Conservation (phyloP, 1,140 invertebrate species). For the Procambarus virginalis region DNA sequence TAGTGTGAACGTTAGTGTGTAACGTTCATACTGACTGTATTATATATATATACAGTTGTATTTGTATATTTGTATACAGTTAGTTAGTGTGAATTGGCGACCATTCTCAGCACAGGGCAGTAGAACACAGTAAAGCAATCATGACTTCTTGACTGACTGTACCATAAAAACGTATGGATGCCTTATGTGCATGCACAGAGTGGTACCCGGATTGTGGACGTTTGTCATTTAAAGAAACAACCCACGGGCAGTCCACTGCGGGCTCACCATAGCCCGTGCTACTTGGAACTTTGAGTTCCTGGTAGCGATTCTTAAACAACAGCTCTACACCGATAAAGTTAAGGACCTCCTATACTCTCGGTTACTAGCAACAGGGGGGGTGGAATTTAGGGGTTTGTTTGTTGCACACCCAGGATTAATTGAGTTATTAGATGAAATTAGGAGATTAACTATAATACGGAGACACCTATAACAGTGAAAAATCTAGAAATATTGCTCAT, state of each 20-base stretch:
- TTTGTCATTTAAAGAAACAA: neutral
- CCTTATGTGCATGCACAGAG: slow-evolving; percentile 59
- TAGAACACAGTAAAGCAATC: slow-evolving; percentile 56
- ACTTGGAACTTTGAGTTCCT: no score
- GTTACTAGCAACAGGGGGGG: neutral
- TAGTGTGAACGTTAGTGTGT: neutral
- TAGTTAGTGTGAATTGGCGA: neutral
- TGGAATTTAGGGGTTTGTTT: no score
- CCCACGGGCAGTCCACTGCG: no score
- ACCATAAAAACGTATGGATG: slow-evolving; percentile 51
- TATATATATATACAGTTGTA: no score
- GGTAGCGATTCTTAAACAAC: neutral
- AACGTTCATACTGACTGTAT: no score
- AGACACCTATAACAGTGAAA: slow-evolving; percentile 19
- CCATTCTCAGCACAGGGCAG: neutral
- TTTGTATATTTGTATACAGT: no score
- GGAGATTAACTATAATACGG: neutral
- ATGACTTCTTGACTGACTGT: slow-evolving; percentile 55
- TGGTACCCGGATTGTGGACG: slow-evolving; percentile 16
- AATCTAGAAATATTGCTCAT: neutral
- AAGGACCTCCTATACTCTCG: neutral
- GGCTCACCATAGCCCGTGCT: no score
- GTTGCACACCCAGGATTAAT: neutral
- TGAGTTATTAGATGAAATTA: neutral
- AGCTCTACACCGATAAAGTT: neutral